phyloP scores from a whole-genome alignment of 2,888 invertebrate species.

The Zeuzera pyrina region DNA sequence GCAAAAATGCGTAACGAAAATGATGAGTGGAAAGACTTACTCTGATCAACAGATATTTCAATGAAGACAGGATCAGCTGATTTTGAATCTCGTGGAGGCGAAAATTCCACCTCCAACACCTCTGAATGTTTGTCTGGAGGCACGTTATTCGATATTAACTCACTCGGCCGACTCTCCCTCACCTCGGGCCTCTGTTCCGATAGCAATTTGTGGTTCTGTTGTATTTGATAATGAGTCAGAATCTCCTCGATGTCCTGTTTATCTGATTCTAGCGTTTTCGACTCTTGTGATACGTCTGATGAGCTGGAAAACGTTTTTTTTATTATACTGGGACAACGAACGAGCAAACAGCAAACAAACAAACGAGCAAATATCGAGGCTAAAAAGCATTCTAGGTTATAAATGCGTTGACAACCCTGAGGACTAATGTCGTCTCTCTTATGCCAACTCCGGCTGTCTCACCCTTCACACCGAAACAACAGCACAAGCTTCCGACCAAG shows the following conservation, averaged over 20 bases:
- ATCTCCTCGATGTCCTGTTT: conserved; percentile 47
- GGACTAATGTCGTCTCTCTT: too few relatives aligned
- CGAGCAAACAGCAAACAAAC: conserved; percentile 16
- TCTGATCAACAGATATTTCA: conserved; percentile 40
- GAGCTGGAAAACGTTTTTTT: conserved; percentile 1
- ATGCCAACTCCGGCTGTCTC: too few relatives aligned
- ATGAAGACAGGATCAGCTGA: conserved; percentile 49
- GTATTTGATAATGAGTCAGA: conserved; percentile 49
- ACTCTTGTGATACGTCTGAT: conserved; percentile 12
- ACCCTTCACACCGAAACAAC: too few relatives aligned
- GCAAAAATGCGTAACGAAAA: neutral
- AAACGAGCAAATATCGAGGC: conserved; percentile 3
- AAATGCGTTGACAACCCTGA: too few relatives aligned
- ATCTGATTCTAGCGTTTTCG: conserved; percentile 10
- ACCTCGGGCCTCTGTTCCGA: conserved; percentile 9
- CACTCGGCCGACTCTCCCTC: neutral
- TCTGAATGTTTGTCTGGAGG: neutral
- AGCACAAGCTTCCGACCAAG: too few relatives aligned
- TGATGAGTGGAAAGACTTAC: conserved; percentile 16
- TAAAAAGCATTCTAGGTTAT: too few relatives aligned
- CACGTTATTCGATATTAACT: neutral
- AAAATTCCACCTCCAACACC: conserved; percentile 4
- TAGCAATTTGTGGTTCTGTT: conserved; percentile 24
- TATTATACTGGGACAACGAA: too few relatives aligned
- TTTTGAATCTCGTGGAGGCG: too few relatives aligned